phyloP scores from a whole-genome alignment of 2,797 vertebrate genomes.

The Melanotaenia boesemani region DNA sequence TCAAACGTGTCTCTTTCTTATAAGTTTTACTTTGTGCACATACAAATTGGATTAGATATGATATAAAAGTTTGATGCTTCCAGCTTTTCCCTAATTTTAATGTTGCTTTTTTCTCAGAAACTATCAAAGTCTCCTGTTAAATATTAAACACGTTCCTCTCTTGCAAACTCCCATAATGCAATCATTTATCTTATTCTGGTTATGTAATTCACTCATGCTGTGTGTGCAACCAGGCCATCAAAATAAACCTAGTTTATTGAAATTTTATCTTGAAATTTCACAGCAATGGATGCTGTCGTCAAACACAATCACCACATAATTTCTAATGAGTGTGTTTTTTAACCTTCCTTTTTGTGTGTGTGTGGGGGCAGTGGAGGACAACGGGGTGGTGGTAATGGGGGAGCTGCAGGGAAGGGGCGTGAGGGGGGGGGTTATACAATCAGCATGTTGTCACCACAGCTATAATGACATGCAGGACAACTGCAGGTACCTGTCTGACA shows the following conservation, averaged over 20 bases:
- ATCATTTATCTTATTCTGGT: conserved; percentile 20
- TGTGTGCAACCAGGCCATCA: conserved; percentile 8
- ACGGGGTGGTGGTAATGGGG: conserved; percentile 56
- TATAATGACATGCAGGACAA: conserved; percentile 77
- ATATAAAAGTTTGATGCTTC: background rate
- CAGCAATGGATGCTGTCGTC: conserved; percentile 28
- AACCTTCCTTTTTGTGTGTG: conserved; percentile 29
- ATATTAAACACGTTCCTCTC: background rate
- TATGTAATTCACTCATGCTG: conserved; percentile 30
- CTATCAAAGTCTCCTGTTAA: background rate
- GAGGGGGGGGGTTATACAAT: too few species aligned
- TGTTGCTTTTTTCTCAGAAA: background rate
- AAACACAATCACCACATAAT: conserved; percentile 52
- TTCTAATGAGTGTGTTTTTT: conserved; percentile 47
- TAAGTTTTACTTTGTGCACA: conserved; percentile 1
- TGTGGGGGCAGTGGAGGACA: conserved; percentile 60
- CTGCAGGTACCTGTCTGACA: conserved; percentile 81
- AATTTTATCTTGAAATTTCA: conserved; percentile 28
- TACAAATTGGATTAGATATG: background rate
- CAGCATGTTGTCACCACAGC: conserved; percentile 83
- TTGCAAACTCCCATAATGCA: conserved; percentile 1
- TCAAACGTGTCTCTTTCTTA: background rate
- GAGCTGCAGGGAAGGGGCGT: conserved; percentile 32
- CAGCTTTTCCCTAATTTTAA: background rate
- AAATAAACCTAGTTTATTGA: conserved; percentile 1